A percentile compares a stretch with the other conserved stretches of the same genome.
phyloP scores from a whole-genome alignment of 2,888 invertebrate genomes.

The Phanerotoma sp. region DNA sequence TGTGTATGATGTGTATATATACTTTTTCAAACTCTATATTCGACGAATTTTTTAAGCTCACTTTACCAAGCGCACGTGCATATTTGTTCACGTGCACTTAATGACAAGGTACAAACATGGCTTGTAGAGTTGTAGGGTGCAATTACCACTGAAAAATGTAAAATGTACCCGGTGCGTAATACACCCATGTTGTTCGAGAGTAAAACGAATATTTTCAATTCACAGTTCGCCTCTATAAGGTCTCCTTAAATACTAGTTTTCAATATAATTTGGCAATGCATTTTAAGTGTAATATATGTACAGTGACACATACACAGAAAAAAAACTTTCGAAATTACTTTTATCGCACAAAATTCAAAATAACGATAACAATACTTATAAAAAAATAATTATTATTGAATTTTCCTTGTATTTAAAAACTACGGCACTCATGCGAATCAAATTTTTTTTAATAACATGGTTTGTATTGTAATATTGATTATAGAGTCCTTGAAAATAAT shows the following conservation, averaged over 20 bases:
- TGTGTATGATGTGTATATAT: neutral
- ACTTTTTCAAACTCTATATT: neutral
- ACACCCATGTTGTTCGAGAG: constrained; percentile 15
- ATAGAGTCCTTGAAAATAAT: no score
- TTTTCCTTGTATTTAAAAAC: no score
- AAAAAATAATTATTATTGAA: no score
- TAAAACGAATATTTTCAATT: constrained; percentile 15
- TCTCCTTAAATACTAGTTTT: neutral
- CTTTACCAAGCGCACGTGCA: constrained; percentile 38
- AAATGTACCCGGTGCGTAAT: constrained; percentile 38
- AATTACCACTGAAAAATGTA: constrained; percentile 54
- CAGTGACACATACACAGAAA: no score
- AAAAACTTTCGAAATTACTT: no score
- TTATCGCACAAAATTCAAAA: no score
- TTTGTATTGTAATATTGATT: no score
- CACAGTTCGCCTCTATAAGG: neutral
- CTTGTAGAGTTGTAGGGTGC: constrained; percentile 35
- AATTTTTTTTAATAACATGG: no score
- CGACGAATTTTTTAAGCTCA: constrained; percentile 6
- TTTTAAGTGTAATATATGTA: no score
- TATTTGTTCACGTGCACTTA: constrained; percentile 51
- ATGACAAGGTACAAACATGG: constrained; percentile 46
- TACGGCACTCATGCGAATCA: no score
- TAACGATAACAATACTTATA: no score
- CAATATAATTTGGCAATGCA: no score